Evolutionary conservation across 1,140 invertebrate genomes (phyloP), one percentile per base, ranked within the genome.

Genomic region (Theocolax elegans): DNA sequence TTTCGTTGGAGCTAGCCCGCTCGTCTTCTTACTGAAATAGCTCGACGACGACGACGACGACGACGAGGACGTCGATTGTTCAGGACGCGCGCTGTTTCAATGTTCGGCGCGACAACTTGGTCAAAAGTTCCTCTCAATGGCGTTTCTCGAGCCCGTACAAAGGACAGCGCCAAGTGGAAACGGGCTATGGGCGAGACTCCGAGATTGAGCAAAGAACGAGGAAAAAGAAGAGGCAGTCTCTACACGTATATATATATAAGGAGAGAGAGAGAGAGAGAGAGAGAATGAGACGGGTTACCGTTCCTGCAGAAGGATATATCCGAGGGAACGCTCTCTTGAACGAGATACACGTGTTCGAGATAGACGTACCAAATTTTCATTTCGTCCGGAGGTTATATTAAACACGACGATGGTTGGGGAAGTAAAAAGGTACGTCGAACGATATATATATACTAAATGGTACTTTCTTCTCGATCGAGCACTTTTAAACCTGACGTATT

Each of bases 1-100:
- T 58, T 67, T 48, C 17, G 13, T 19, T n/a, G 31, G 23, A 46
- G 13, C 23, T 19, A 29, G 13, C 29, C 7, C 12, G 4, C 38
- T n/a, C 40, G 40, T 67, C 51, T 58, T 58, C 25, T 35, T 65
- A 53, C 29, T 29, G 60, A 51, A 51, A 49, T 38, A 27, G 31
- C 12, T 13, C 15, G 19, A 27, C 19, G 21, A 62, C n/a, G n/a
- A n/a, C n/a, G n/a, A n/a, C n/a, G n/a, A n/a, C n/a, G n/a, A n/a
- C n/a, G n/a, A n/a, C n/a, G n/a, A n/a, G n/a, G n/a, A n/a, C 9
- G 56, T 25, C 58, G n/a, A 48, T 62, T 62, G 29, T 54, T 65
- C 38, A 9, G n/a, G n/a, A n/a, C n/a, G 51, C 21, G 21, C 38
- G 38, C 8, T 17, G 38, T 67, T 58, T 67, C 48, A 65, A 42